Evolutionary conservation across 2,797 vertebrate species (phyloP).

Genomic region (Ispidina picta): DNA sequence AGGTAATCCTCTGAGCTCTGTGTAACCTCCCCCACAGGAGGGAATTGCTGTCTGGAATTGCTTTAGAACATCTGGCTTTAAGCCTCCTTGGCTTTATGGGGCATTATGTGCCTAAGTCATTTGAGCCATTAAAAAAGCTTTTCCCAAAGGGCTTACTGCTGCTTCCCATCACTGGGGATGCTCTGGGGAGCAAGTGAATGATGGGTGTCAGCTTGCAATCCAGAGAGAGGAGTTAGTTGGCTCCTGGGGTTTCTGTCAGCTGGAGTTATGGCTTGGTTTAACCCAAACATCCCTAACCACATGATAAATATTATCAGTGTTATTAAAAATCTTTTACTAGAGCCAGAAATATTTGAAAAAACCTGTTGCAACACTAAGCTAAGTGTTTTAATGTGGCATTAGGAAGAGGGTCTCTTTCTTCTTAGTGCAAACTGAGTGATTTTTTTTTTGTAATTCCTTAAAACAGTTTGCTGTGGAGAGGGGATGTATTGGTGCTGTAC

Average conservation of each 20-base stretch:
- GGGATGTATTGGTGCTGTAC: rapidly evolving
- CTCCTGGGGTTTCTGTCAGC: constrained; percentile 42
- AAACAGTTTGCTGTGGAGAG: rapidly evolving
- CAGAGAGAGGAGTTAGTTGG: not conserved
- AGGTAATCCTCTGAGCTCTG: not conserved
- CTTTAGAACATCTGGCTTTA: not conserved
- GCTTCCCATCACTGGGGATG: not conserved
- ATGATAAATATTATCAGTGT: constrained; percentile 44
- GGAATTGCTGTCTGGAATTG: not conserved
- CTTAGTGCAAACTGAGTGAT: not conserved
- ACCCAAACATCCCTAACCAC: constrained; percentile 1
- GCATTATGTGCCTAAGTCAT: not conserved
- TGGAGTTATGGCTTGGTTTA: not conserved
- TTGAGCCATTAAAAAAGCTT: not conserved
- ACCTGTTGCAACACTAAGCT: not conserved
- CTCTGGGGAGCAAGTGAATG: rapidly evolving
- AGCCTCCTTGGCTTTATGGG: not conserved
- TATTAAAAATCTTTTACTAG: constrained; percentile 48
- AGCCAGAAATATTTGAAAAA: constrained; percentile 32
- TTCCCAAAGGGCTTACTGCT: not conserved
- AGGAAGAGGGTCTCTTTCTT: not conserved
- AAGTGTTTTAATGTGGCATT: rapidly evolving
- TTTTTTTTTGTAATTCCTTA: not conserved
- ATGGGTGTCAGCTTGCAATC: not conserved
- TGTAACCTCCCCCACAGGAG: not conserved